A percentile compares a stretch with the other conserved stretches of the same genome.
Evolutionary conservation across 2,888 invertebrate genomes (phyloP).

Genomic region (Plagodis pulveraria): DNA sequence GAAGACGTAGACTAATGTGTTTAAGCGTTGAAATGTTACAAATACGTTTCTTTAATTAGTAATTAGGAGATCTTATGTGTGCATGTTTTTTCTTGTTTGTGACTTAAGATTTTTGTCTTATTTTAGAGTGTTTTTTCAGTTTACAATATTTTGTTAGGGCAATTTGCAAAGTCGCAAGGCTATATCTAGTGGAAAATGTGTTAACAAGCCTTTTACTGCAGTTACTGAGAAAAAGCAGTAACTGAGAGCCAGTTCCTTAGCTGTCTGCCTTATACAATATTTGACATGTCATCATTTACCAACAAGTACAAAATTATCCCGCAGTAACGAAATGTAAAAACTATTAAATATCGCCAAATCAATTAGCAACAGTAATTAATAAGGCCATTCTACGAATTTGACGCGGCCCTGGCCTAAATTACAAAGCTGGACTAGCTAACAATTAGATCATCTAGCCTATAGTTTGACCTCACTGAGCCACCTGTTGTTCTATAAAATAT

Average conservation of each 20-base stretch:
- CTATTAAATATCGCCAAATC: not conserved
- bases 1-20: slow-evolving; percentile 46
- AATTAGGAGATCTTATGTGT: slow-evolving; percentile 2
- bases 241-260: too few relatives aligned
- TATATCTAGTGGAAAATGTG: too few relatives aligned
- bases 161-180: too few relatives aligned
- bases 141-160: not conserved
- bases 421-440: slow-evolving; percentile 13
- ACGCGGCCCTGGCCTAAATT: slow-evolving; percentile 29
- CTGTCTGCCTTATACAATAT: too few relatives aligned
- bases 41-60: slow-evolving; percentile 20
- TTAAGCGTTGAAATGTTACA: slow-evolving; percentile 33
- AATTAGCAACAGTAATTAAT: slow-evolving; percentile 24
- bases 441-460: slow-evolving; percentile 28
- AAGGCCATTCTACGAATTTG: slow-evolving; percentile 14
- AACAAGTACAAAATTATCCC: too few relatives aligned
- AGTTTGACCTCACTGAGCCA: slow-evolving; percentile 4
- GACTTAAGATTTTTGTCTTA: not conserved
- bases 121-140: not conserved
- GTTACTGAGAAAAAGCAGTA: too few relatives aligned
- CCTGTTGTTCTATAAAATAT: too few relatives aligned
- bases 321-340: not conserved
- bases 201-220: too few relatives aligned
- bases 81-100: not conserved
- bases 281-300: too few relatives aligned